Percentiles rank a stretch among this genome's conserved stretches.
Conservation (phyloP, 2,888 invertebrate species). For the Poecilus cupreus region DNA sequence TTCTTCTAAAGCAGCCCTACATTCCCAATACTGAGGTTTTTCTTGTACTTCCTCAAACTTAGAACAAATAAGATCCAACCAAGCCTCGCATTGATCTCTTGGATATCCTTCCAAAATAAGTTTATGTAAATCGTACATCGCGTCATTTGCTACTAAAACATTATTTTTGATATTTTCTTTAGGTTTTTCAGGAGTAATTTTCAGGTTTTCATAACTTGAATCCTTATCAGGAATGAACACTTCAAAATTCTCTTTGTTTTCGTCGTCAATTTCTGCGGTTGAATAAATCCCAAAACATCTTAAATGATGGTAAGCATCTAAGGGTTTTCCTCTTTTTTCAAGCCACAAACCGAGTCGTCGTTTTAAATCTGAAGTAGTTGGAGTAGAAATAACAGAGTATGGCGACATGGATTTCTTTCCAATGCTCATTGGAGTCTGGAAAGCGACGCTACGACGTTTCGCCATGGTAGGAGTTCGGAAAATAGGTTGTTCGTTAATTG, state of each 20-base stretch:
- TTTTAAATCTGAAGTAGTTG: constrained; percentile 69
- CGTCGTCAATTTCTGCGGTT: constrained; percentile 68
- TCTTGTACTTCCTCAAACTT: constrained; percentile 72
- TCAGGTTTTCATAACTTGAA: constrained; percentile 65
- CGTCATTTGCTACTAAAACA: constrained; percentile 71
- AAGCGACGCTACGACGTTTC: constrained; percentile 67
- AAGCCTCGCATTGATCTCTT: constrained; percentile 75
- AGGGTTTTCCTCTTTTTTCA: constrained; percentile 73
- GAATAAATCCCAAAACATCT: constrained; percentile 74
- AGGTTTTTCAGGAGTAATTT: constrained; percentile 60
- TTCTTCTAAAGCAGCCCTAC: constrained; percentile 77
- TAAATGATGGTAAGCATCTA: constrained; percentile 74
- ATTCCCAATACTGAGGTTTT: constrained; percentile 77
- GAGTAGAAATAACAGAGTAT: constrained; percentile 64
- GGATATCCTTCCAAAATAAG: constrained; percentile 76
- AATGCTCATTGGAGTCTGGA: constrained; percentile 67
- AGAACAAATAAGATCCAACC: constrained; percentile 75
- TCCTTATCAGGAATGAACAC: constrained; percentile 70
- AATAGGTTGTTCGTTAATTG: constrained; percentile 68
- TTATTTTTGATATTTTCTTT: constrained; percentile 61
- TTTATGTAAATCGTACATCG: constrained; percentile 74
- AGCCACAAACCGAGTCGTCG: constrained; percentile 74
- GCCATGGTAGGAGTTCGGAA: constrained; percentile 70
- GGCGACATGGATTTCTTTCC: constrained; percentile 56
- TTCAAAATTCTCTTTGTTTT: constrained; percentile 75